Evolutionary conservation across 2,797 vertebrate species (phyloP), one percentile per base, ranked within the genome.

Genomic region (Ataeniobius toweri): DNA sequence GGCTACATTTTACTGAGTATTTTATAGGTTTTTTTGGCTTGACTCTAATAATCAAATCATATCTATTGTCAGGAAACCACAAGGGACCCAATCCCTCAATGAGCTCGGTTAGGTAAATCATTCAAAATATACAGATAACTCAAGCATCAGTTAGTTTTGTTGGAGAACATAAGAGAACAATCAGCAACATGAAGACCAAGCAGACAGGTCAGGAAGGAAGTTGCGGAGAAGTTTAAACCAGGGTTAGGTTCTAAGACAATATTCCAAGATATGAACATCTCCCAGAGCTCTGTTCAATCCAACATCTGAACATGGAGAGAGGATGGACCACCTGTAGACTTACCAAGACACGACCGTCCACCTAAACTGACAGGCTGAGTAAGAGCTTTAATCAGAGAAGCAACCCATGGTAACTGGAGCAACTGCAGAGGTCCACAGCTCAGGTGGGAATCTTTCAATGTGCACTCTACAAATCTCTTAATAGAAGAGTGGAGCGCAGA

Each of bases 1-100:
- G 77, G 74, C 36, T 77, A 73, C 63, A 73, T 10, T 41, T 59
- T 74, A 44, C 55, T 48, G 74, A 55, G 36, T 24, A 41, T 24
- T 44, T 44, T 13, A 6, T 16, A 4, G 0, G 18, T 44, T n/a
- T 61, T 77, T 12, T 67, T 73, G 69, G 56, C 73, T 63, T 79
- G 20, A 56, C 67, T 9, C 12, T 22, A 70, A 44, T 6, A 28
- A 76, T 36, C 20, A 36, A 36, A 36, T 31, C 9, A 71, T 71
- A 31, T 31, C 28, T 18, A 51, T 6, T 53, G 26, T 36, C 63
- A 24, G 31, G 22, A 39, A 61, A 31, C 6, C 28, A 31, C 14
- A 56, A 67, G 36, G 41, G 36, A 44, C 5, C 3, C 0, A 44
- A 24, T 20, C 0, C 36, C 39, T 10, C 18, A 67, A 41, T 5